These are phyloP conservation scores for Esox niger DNA, from an alignment of 2,113 vertebrate species.

Conservation along the genomic window DNA sequence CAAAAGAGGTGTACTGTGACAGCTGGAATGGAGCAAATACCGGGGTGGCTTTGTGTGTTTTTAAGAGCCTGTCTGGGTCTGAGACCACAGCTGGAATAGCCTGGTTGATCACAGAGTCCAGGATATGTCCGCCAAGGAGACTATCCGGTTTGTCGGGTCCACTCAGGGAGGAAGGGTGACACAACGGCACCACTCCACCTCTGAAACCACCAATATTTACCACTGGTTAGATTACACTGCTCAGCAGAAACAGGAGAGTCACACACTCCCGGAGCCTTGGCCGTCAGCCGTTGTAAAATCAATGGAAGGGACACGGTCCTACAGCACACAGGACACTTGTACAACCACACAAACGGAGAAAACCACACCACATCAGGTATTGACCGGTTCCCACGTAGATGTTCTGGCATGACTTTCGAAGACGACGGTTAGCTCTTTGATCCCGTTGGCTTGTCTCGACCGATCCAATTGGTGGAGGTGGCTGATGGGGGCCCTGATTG, in stretches of 20 bases:
- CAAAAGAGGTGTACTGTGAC: not conserved
- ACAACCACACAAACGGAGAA: not conserved
- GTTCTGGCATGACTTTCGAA: too few relatives aligned
- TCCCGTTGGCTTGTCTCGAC: not conserved
- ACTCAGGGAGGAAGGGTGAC: not conserved
- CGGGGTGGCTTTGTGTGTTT: too few relatives aligned
- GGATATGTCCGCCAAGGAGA: not conserved
- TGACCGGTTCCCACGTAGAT: too few relatives aligned
- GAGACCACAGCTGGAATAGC: too few relatives aligned
- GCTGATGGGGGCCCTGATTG: not conserved
- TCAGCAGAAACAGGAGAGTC: not conserved
- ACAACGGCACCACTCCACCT: not conserved
- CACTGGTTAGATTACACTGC: slow-evolving; percentile 1
- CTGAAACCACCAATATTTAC: not conserved
- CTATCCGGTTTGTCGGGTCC: too few relatives aligned
- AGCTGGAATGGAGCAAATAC: too few relatives aligned
- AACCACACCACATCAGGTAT: slow-evolving; percentile 5
- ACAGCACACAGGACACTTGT: slow-evolving; percentile 20
- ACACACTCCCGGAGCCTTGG: not conserved
- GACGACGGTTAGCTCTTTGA: too few relatives aligned
- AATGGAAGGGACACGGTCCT: slow-evolving; percentile 13
- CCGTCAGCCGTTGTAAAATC: slow-evolving; percentile 7
- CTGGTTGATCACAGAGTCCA: too few relatives aligned
- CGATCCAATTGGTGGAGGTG: not conserved
- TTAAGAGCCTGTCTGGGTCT: too few relatives aligned